Evolutionary conservation across 1,140 invertebrate species (phyloP).

Genomic region (Mercenaria mercenaria): DNA sequence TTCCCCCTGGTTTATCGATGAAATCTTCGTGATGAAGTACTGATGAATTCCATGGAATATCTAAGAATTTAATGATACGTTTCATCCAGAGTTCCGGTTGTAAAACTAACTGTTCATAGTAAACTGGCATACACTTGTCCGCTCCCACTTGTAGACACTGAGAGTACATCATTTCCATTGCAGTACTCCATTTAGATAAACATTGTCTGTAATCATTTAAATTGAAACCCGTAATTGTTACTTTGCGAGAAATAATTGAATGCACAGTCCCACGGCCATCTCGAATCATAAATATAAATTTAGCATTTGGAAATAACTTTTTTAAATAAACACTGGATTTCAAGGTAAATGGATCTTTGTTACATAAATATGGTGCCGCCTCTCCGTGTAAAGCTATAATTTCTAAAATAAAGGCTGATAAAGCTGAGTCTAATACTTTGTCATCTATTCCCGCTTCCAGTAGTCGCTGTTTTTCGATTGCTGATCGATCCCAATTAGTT

Average conservation of each 20-base stretch:
- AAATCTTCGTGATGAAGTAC: conserved; percentile 99
- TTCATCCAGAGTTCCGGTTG: conserved; percentile 96
- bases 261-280: conserved; percentile 99
- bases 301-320: conserved; percentile 93
- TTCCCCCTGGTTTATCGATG: conserved; percentile 98
- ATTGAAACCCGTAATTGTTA: conserved; percentile 99
- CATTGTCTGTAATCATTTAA: conserved; percentile 97
- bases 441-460: conserved; percentile 97
- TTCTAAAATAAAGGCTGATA: conserved; percentile 98
- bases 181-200: conserved; percentile 98
- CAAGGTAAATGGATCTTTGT: conserved; percentile 99
- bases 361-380: conserved; percentile 95
- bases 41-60: conserved; percentile 97
- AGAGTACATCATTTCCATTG: conserved; percentile 97
- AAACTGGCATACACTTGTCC: conserved; percentile 94
- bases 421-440: conserved; percentile 96
- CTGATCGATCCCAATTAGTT: conserved; percentile 81
- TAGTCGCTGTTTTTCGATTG: conserved; percentile 89
- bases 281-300: conserved; percentile 99
- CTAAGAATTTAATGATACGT: conserved; percentile 95
- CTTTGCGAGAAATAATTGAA: conserved; percentile 98
- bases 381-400: conserved; percentile 91
- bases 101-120: conserved; percentile 98
- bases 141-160: conserved; percentile 95
- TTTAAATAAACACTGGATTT: conserved; percentile 91